A percentile compares a stretch with the other conserved stretches of the same genome.
Conservation (phyloP, 2,888 invertebrate genomes). For the Odontocolon sp. region DNA sequence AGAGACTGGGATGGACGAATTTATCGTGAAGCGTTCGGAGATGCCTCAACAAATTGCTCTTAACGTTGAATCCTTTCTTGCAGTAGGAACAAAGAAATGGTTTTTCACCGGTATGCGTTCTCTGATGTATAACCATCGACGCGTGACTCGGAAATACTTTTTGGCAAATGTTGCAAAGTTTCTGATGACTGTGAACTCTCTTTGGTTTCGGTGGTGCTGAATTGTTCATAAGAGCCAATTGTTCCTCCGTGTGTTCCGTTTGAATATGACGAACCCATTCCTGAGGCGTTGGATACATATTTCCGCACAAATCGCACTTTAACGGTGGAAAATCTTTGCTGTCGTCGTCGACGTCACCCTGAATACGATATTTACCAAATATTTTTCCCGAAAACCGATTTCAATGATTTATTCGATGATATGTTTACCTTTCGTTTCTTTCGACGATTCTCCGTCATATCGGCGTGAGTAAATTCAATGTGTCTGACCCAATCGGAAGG, state of each 20-base stretch:
- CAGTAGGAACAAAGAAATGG: conserved; percentile 89
- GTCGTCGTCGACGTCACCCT: conserved; percentile 87
- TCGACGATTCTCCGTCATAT: conserved; percentile 82
- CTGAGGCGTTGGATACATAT: conserved; percentile 87
- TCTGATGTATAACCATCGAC: conserved; percentile 89
- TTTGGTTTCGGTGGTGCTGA: conserved; percentile 85
- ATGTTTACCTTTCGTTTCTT: conserved; percentile 77
- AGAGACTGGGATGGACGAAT: conserved; percentile 82
- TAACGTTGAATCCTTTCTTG: conserved; percentile 90
- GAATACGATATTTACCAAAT: conserved; percentile 41
- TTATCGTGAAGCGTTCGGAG: conserved; percentile 89
- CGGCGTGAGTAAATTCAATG: conserved; percentile 89
- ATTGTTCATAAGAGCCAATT: conserved; percentile 90
- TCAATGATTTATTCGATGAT: no score
- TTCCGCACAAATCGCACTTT: conserved; percentile 90
- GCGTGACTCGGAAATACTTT: conserved; percentile 90
- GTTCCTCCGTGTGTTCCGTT: conserved; percentile 90
- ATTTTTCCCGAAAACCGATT: not conserved
- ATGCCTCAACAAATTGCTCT: conserved; percentile 88
- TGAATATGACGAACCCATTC: conserved; percentile 95
- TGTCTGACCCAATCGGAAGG: conserved; percentile 93
- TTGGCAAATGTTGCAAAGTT: conserved; percentile 85
- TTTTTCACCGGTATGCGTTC: conserved; percentile 89
- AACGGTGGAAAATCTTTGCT: conserved; percentile 87
- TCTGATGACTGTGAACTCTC: conserved; percentile 79